Evolutionary conservation across 1,140 invertebrate genomes (phyloP), one percentile per base, ranked within the genome.

Genomic region (Drosophila mauritiana): DNA sequence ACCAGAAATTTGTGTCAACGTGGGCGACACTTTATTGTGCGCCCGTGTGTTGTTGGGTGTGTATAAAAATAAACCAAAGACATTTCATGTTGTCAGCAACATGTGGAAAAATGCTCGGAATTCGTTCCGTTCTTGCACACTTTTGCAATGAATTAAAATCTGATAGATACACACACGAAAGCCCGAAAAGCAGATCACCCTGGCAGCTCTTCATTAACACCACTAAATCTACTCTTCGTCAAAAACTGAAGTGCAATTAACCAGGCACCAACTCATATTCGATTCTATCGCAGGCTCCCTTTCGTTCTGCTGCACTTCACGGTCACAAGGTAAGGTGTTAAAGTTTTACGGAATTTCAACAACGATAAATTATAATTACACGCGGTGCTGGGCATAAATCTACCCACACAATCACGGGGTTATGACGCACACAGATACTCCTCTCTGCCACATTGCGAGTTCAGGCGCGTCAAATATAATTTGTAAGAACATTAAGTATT

Each of bases 301-400:
- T 27, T 39, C 11, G 37, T 8, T 42, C 48, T 36, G 63, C 73
- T 77, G 54, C 68, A 62, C 73, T 55, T 69, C 63, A 56, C 25
- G 54, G 42, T 49, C 51, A 55, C 78, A 82, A 78, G 79, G 73
- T 73, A 57, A 78, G 74, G 79, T 78, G 79, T 82, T 78, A 82
- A 82, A 82, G 62, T 82, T 82, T 82, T 77, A 82, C 78, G 62
- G 74, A 82, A 82, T 82, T 82, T 78, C 79, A 73, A 78, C 69
- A 82, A 69, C 69, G 74, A 82, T 82, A 82, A 82, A 82, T 82
- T 82, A 82, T 82, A 82, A 82, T 82, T 82, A 82, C 69, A 78
- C 74, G 69, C 73, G 77, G 52, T 45, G 51, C 63, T 64, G 74
- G 34, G 73, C 78, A 77, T 79, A 80, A 67, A 65, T 79, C 62